Base-by-base conservation (phyloP, 2,113 vertebrate genomes). In the Etheostoma cragini region DNA sequence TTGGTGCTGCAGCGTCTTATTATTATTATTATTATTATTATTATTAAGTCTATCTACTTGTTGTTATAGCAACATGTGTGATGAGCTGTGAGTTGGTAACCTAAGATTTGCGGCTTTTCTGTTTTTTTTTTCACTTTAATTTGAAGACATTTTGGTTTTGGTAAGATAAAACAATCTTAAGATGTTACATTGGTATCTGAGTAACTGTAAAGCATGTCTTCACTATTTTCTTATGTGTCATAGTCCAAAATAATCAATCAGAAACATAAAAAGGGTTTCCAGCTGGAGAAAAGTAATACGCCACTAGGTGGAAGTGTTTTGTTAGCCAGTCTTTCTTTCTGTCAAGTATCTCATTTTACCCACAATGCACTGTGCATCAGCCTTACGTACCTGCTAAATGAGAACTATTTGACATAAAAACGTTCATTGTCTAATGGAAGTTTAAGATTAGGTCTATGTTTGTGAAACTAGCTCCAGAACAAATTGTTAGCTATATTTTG, bases 1-100 rank as follows among this genome's bases (percentile, higher is more conserved):
- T 54, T 60, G 72, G 87, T 87, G 84, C 82, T 84, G 30, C 22
- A 68, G 21, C 42, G 5, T 35, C 26, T 42, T 63, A n/a, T 72
- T n/a, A n/a, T n/a, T n/a, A n/a, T n/a, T n/a, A n/a, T n/a, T n/a
- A n/a, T n/a, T n/a, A n/a, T n/a, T n/a, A n/a, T n/a, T n/a, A n/a
- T n/a, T n/a, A n/a, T n/a, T n/a, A n/a, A n/a, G n/a, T n/a, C 2
- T 38, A 38, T 38, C 8, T 38, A 38, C 38, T 10, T 38, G 38
- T 38, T 38, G 8, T 38, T 38, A 38, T 38, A 38, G 38, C 38
- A 38, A 38, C 38, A 38, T 10, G 8, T 38, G 38, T 38, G 8
- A 38, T 38, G 38, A 38, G 38, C 38, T 38, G 8, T 38, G 8
- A 38, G 38, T 38, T 38, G 38, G 38, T 38, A 38, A 38, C 38